Evolutionary conservation across 2,888 invertebrate genomes (phyloP), one percentile per base, ranked within the genome.

Genomic region (Spatulosminthurus flaviceps): DNA sequence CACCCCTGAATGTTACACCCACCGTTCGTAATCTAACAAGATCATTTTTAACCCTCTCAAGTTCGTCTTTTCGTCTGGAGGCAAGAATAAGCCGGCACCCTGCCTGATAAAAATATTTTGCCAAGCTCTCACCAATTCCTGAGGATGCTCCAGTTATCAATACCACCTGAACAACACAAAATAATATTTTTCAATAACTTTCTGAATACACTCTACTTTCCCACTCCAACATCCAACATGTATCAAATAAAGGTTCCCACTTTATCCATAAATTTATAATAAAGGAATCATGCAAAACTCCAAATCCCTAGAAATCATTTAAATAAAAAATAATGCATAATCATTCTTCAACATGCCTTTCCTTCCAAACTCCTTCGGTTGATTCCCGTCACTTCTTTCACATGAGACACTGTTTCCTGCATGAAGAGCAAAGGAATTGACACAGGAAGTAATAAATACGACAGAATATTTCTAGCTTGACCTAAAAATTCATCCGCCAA

Each of bases 61-160:
- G 88, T 88, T 96, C 94, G 42, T 92, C 89, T 86, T 91, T 89
- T 81, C 95, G 90, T 81, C 97, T 90, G 0, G 97, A 92, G 82
- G 94, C 93, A 78, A 98, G 88, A 74, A 98, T 93, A 0, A 97
- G 90, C 88, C 92, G 92, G 87, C 95, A 94, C 0, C 97, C 97
- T 85, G 92, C 91, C 76, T 90, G 90, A 88, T 95, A 95, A 87
- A 97, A 97, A 28, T 90, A 90, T 88, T 95, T 94, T 24, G 96
- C 94, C 80, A 97, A 88, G 21, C 95, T 93, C 90, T 97, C 96
- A 5, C 98, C 98, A 80, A 98, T 90, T 0, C 97, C 97, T 64
- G 96, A 96, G 88, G 95, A 96, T 0, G 97, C 97, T 21, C 97
- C 98, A 77, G 97, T 97, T 85, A 98, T 95, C 16, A 98, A 90